These are phyloP conservation scores for Tetanocera ferruginea DNA, from an alignment of 2,888 invertebrate species.

Conservation along the genomic window DNA sequence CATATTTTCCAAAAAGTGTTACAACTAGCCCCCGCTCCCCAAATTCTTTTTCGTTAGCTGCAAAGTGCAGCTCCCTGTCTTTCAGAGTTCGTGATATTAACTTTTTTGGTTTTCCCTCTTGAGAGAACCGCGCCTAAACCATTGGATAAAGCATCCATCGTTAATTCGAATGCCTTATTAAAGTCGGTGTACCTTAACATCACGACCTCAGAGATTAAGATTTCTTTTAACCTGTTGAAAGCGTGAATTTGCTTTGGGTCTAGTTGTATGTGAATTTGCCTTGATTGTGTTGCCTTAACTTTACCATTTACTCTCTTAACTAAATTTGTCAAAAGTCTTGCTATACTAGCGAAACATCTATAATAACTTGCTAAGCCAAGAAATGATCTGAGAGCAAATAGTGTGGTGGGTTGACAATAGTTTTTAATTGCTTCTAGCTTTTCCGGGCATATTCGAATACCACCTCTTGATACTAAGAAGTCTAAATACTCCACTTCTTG, in stretches of 20 bases:
- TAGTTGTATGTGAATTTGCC: background rate
- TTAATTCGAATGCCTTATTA: background rate
- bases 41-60: too few species aligned
- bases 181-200: slow-evolving; percentile 2
- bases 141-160: background rate
- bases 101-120: background rate
- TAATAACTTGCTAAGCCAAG: too few species aligned
- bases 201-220: background rate
- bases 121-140: background rate
- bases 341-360: background rate
- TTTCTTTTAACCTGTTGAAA: background rate
- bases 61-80: background rate
- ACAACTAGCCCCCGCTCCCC: too few species aligned
- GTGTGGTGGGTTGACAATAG: background rate
- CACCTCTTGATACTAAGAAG: too few species aligned
- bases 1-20: too few species aligned
- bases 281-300: slow-evolving; percentile 9
- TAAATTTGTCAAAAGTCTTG: background rate
- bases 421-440: too few species aligned
- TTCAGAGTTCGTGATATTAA: background rate
- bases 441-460: too few species aligned
- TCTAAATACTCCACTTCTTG: too few species aligned
- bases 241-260: background rate
- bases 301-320: slow-evolving; percentile 3
- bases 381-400: background rate